phyloP scores from a whole-genome alignment of 2,888 invertebrate species.

The Cataglyphis albicans region DNA sequence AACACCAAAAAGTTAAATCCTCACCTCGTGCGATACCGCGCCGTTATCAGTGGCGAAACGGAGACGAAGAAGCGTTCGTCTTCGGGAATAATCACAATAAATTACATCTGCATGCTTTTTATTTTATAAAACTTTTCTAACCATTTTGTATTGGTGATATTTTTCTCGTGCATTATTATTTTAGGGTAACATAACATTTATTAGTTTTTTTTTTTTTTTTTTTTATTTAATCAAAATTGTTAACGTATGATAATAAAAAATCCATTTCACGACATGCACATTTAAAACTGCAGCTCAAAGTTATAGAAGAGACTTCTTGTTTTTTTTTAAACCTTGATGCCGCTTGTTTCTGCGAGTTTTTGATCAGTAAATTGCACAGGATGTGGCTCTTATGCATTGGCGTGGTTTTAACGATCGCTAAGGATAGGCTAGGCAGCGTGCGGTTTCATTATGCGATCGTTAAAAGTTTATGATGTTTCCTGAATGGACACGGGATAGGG shows the following conservation, averaged over 20 bases:
- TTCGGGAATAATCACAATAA: conserved; percentile 42
- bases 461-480: conserved; percentile 73
- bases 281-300: neutral
- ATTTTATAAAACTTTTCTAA: neutral
- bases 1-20: conserved; percentile 73
- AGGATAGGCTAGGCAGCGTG: conserved; percentile 56
- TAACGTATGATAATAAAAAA: neutral
- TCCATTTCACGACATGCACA: neutral
- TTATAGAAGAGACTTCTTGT: neutral
- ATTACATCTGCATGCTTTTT: neutral
- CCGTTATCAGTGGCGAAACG: conserved; percentile 34
- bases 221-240: conserved; percentile 3
- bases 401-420: conserved; percentile 68
- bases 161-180: neutral
- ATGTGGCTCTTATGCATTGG: conserved; percentile 59
- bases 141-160: neutral
- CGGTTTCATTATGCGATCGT: conserved; percentile 74
- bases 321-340: neutral
- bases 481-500: conserved; percentile 50
- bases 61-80: conserved; percentile 26
- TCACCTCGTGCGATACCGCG: neutral
- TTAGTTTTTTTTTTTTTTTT: neutral
- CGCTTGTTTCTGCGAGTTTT: conserved; percentile 18
- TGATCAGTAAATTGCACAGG: conserved; percentile 27
- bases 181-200: neutral